Evolutionary conservation across 2,113 vertebrate species (phyloP).

Genomic region (Clarias macrocephalus): DNA sequence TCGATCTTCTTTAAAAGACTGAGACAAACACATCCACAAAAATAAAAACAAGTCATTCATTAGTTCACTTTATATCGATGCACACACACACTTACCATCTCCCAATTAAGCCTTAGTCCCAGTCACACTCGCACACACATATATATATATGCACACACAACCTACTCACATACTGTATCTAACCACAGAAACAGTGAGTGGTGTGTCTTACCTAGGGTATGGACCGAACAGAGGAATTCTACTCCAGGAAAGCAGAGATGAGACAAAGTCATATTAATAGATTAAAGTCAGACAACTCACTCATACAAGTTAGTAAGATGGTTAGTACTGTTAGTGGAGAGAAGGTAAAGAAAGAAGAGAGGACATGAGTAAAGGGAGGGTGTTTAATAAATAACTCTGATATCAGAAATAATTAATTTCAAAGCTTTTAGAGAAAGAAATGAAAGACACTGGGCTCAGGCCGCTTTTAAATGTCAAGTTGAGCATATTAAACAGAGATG

Average conservation of each 20-base stretch:
- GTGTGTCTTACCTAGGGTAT: slow-evolving; percentile 97
- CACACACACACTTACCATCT: background rate
- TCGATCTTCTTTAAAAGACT: slow-evolving; percentile 99
- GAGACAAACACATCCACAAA: slow-evolving; percentile 37
- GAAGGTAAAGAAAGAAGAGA: slow-evolving; percentile 30
- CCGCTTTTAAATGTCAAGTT: background rate
- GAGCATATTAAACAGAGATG: background rate
- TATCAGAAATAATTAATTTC: background rate
- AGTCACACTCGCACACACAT: background rate
- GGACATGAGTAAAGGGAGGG: background rate
- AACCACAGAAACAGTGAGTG: slow-evolving; percentile 48
- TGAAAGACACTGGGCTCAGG: background rate
- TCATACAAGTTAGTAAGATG: slow-evolving; percentile 64
- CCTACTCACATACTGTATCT: slow-evolving; percentile 27
- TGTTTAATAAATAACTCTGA: background rate
- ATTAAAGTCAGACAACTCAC: slow-evolving; percentile 79
- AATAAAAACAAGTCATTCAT: slow-evolving; percentile 6
- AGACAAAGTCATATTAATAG: slow-evolving; percentile 93
- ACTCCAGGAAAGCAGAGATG: slow-evolving; percentile 98
- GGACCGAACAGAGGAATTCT: slow-evolving; percentile 99
- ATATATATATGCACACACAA: slow-evolving; percentile 61
- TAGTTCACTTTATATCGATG: background rate
- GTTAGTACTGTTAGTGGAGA: slow-evolving; percentile 67
- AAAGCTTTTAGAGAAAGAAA: background rate
- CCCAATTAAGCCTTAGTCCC: background rate